phyloP scores from a whole-genome alignment of 2,888 invertebrate species.

The Dynastes maya region DNA sequence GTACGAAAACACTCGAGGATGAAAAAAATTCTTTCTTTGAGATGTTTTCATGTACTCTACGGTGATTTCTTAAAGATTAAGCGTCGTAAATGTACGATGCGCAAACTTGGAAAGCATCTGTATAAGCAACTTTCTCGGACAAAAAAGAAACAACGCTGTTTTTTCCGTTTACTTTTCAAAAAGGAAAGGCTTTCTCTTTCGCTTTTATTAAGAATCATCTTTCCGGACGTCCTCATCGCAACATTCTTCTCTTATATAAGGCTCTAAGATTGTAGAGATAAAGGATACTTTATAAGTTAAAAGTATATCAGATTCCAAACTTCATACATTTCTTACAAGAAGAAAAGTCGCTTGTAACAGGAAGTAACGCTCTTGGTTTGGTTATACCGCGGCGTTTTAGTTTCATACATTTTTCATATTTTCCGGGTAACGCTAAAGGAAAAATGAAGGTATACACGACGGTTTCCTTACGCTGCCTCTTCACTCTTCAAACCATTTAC shows the following conservation, averaged over 20 bases:
- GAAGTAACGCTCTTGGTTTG: slow-evolving; percentile 37
- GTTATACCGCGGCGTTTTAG: slow-evolving; percentile 37
- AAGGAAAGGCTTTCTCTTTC: slow-evolving; percentile 9
- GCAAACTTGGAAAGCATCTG: slow-evolving; percentile 9
- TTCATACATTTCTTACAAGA: slow-evolving; percentile 49
- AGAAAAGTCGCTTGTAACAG: background rate
- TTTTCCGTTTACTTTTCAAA: slow-evolving; percentile 10
- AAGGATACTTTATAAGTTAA: slow-evolving; percentile 47
- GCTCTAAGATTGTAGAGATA: slow-evolving; percentile 41
- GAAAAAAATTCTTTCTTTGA: background rate
- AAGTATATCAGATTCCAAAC: slow-evolving; percentile 49
- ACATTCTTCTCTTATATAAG: slow-evolving; percentile 27
- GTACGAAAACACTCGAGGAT: background rate
- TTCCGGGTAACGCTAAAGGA: slow-evolving; percentile 37
- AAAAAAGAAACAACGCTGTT: slow-evolving; percentile 13
- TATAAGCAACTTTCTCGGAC: slow-evolving; percentile 7
- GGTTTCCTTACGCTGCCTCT: slow-evolving; percentile 1
- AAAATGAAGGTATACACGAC: slow-evolving; percentile 39
- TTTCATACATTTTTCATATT: slow-evolving; percentile 50
- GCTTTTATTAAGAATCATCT: slow-evolving; percentile 24
- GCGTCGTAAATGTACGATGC: slow-evolving; percentile 10
- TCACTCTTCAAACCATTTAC: slow-evolving; percentile 22
- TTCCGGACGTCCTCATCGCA: slow-evolving; percentile 26
- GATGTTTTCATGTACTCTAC: background rate
- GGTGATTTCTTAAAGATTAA: slow-evolving; percentile 12